These are phyloP conservation scores for Hofmannophila pseudospretella DNA, from an alignment of 2,888 invertebrate genomes.

Conservation along the genomic window DNA sequence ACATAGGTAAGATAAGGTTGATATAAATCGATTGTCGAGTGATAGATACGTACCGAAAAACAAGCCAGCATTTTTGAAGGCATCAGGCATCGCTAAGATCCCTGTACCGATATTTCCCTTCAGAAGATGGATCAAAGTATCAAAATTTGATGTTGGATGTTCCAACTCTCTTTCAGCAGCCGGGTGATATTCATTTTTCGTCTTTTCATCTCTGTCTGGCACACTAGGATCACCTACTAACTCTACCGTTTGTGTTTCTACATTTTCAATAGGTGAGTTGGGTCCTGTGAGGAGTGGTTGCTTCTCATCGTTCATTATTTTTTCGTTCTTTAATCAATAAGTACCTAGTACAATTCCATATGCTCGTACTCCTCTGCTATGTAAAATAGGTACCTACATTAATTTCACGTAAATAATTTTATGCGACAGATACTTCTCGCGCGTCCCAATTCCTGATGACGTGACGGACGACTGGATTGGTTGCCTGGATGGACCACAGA, in stretches of 20 bases:
- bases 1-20: too few relatives aligned
- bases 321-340: constrained; percentile 9
- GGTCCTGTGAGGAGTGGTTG: constrained; percentile 79
- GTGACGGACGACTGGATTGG: too few relatives aligned
- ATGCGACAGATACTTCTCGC: neutral
- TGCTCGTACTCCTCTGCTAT: neutral
- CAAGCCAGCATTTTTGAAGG: constrained; percentile 93
- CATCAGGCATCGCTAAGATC: constrained; percentile 97
- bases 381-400: too few relatives aligned
- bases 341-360: constrained; percentile 6
- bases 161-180: constrained; percentile 83
- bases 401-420: too few relatives aligned
- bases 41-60: constrained; percentile 80
- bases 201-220: constrained; percentile 40
- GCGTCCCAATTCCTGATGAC: too few relatives aligned
- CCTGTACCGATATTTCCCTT: constrained; percentile 93
- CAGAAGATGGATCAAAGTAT: constrained; percentile 84
- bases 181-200: constrained; percentile 72
- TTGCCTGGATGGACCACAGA: too few relatives aligned
- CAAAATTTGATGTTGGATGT: constrained; percentile 88
- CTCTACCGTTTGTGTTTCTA: constrained; percentile 54
- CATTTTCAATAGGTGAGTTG: constrained; percentile 46
- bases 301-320: constrained; percentile 81
- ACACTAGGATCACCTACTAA: constrained; percentile 36
- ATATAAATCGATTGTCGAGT: too few relatives aligned